Evolutionary conservation across 2,113 vertebrate species (phyloP).

Genomic region (Perognathus longimembris): DNA sequence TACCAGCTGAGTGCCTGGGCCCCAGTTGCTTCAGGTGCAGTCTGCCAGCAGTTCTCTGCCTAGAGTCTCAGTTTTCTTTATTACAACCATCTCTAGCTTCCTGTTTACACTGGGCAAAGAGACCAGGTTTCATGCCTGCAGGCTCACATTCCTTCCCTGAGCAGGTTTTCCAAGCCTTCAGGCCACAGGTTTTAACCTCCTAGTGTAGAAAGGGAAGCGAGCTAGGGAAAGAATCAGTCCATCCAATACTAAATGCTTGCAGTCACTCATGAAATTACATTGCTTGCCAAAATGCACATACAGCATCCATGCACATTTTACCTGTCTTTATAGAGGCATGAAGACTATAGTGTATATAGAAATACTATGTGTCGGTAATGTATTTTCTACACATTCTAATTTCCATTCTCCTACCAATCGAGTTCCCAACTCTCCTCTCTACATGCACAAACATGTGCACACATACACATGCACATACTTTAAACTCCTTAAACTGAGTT

Average conservation of each 20-base stretch:
- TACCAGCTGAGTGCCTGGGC: conserved; percentile 67
- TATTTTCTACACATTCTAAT: neutral
- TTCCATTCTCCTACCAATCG: neutral
- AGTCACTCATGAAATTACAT: neutral
- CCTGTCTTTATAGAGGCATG: neutral
- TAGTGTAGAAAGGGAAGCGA: neutral
- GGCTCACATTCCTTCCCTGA: conserved; percentile 72
- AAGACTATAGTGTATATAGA: neutral
- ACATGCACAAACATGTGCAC: neutral
- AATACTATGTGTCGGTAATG: neutral
- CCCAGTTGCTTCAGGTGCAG: conserved; percentile 68
- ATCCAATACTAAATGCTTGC: neutral
- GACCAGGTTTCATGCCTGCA: conserved; percentile 75
- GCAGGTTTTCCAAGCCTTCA: conserved; percentile 68
- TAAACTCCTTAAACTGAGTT: neutral
- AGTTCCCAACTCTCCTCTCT: neutral
- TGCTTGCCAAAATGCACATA: neutral
- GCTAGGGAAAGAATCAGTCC: neutral
- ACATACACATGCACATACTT: neutral
- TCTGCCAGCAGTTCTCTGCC: conserved; percentile 68
- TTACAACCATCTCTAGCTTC: conserved; percentile 72
- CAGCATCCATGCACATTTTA: neutral
- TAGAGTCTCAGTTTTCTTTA: conserved; percentile 77
- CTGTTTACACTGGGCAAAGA: conserved; percentile 78
- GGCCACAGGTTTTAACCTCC: conserved; percentile 64